These are phyloP conservation scores for Panthera uncia DNA, from an alignment of 2,113 vertebrate species.

Conservation along the genomic window DNA sequence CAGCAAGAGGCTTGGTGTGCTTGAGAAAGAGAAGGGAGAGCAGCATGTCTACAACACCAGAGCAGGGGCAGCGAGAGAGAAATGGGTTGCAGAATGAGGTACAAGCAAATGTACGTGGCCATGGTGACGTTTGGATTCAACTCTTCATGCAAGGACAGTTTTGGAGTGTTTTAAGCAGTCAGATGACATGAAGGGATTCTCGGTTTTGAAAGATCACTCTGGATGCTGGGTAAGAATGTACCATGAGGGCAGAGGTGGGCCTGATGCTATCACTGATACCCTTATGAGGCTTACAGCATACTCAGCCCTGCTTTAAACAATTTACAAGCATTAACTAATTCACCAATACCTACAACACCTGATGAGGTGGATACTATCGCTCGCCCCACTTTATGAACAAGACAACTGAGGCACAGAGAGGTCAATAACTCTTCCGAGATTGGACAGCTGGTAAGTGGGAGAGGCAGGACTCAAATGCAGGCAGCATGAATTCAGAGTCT, in stretches of 20 bases:
- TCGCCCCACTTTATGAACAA: neutral
- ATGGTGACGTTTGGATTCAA: neutral
- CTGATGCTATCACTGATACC: neutral
- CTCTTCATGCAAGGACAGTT: neutral
- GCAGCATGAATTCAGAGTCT: neutral
- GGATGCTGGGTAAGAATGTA: neutral
- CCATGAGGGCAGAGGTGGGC: neutral
- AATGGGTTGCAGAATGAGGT: neutral
- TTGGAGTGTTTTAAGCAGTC: neutral
- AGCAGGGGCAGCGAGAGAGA: neutral
- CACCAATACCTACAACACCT: neutral
- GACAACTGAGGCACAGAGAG: neutral
- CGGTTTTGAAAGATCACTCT: neutral
- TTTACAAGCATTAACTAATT: neutral
- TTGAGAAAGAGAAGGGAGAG: neutral
- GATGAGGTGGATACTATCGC: neutral
- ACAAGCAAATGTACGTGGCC: accelerated
- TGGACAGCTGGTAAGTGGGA: neutral
- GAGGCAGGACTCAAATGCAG: neutral
- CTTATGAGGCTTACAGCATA: neutral
- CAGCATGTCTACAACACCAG: accelerated
- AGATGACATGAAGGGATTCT: neutral
- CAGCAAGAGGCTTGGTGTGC: neutral
- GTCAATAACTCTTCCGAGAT: neutral
- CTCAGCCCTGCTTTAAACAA: neutral